phyloP scores from a whole-genome alignment of 2,888 invertebrate species.

The Protodeltote pygarga region DNA sequence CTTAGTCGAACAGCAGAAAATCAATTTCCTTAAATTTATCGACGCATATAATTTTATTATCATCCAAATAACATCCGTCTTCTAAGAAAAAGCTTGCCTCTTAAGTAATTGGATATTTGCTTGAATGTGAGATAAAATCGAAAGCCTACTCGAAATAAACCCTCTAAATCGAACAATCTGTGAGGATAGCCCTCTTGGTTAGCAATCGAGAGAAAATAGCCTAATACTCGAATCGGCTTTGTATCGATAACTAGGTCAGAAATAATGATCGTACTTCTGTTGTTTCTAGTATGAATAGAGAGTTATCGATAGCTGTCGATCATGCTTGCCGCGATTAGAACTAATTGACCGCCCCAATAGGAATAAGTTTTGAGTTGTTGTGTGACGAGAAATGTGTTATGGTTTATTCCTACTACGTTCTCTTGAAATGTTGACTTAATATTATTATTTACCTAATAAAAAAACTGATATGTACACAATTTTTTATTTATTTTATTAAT shows the following conservation, averaged over 20 bases:
- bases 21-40: conserved; percentile 24
- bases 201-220: conserved; percentile 43
- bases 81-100: conserved; percentile 57
- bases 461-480: too few species aligned
- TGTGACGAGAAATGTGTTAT: background rate
- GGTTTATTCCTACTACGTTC: too few species aligned
- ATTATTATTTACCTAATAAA: too few species aligned
- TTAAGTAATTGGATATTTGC: conserved; percentile 79
- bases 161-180: conserved; percentile 62
- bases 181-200: conserved; percentile 37
- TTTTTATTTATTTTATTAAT: too few species aligned
- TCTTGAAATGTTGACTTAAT: too few species aligned
- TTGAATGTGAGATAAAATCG: conserved; percentile 70
- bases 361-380: conserved; percentile 12
- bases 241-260: conserved; percentile 44
- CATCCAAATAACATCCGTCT: conserved; percentile 56
- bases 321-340: conserved; percentile 11
- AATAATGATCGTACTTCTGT: conserved; percentile 27
- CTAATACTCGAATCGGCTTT: conserved; percentile 32
- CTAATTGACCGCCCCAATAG: conserved; percentile 6
- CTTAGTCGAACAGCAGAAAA: background rate
- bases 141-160: conserved; percentile 59
- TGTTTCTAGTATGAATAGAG: conserved; percentile 4
- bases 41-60: conserved; percentile 54
- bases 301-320: conserved; percentile 6